Conservation (phyloP, 1,140 invertebrate species). For the Hesperophylax magnus region DNA sequence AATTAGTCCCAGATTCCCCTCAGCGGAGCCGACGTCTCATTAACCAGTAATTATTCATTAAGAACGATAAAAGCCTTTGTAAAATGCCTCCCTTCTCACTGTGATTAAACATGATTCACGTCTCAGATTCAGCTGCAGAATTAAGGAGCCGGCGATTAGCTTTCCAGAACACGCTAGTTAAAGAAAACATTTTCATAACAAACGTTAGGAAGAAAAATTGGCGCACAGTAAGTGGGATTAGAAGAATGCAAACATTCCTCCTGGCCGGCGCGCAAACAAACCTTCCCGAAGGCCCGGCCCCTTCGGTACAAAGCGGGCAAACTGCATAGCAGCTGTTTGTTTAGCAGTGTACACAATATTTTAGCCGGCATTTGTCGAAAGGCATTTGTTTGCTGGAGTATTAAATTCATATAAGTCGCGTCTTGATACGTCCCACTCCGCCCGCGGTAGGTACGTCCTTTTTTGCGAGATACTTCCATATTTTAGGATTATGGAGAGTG, state of each 20-base stretch:
- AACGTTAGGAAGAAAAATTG: slow-evolving; percentile 26
- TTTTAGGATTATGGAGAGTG: slow-evolving; percentile 46
- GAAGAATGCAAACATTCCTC: slow-evolving; percentile 27
- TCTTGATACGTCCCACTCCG: slow-evolving; percentile 26
- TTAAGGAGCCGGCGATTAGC: background rate
- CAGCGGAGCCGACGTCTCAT: slow-evolving; percentile 6
- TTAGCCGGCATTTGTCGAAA: slow-evolving; percentile 41
- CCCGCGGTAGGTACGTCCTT: slow-evolving; percentile 12
- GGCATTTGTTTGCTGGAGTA: slow-evolving; percentile 42
- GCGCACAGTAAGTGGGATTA: slow-evolving; percentile 25
- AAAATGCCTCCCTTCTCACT: slow-evolving; percentile 5
- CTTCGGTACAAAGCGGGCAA: background rate
- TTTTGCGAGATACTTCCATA: slow-evolving; percentile 39
- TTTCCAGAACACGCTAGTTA: slow-evolving; percentile 1
- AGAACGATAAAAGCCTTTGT: slow-evolving; percentile 24
- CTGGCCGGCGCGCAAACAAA: slow-evolving; percentile 2
- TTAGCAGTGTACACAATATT: slow-evolving; percentile 44
- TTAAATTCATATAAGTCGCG: slow-evolving; percentile 41
- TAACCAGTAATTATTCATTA: slow-evolving; percentile 39
- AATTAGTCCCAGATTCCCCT: background rate
- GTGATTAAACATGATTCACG: slow-evolving; percentile 34
- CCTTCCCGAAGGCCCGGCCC: background rate
- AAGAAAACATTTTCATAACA: slow-evolving; percentile 31
- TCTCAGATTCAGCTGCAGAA: slow-evolving; percentile 7
- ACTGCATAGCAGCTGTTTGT: slow-evolving; percentile 40